A percentile compares a stretch with the other conserved stretches of the same genome.
Conservation (phyloP, 2,797 vertebrate species). For the Hyperoplus lanceolatus region DNA sequence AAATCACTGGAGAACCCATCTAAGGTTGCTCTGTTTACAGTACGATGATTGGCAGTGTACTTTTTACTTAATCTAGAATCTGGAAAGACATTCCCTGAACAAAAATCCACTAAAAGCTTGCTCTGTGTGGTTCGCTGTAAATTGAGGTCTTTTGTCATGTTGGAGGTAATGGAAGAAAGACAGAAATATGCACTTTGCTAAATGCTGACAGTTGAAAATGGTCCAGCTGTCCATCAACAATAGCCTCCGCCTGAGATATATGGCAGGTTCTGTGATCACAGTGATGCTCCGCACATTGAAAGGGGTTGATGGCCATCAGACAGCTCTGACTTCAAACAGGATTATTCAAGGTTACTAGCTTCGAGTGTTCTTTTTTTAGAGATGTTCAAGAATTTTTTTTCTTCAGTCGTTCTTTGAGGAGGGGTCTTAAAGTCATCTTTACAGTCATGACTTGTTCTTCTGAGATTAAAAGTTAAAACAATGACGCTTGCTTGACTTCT, state of each 20-base stretch:
- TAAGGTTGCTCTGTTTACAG: not conserved
- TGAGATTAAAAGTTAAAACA: constrained; percentile 36
- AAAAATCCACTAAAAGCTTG: constrained; percentile 7
- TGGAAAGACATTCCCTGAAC: not conserved
- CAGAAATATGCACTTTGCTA: constrained; percentile 42
- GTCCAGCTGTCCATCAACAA: constrained; percentile 26
- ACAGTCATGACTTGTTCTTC: constrained; percentile 35
- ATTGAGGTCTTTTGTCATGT: constrained; percentile 41
- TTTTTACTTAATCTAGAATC: constrained; percentile 18
- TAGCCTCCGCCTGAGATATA: constrained; percentile 39
- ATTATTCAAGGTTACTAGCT: constrained; percentile 50
- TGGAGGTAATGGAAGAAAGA: constrained; percentile 39
- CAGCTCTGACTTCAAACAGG: constrained; percentile 56
- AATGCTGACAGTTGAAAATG: constrained; percentile 50
- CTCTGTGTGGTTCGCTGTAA: constrained; percentile 26
- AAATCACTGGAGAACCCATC: not conserved
- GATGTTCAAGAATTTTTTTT: constrained; percentile 51
- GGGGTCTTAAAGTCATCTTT: constrained; percentile 54
- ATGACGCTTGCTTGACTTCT: constrained; percentile 27
- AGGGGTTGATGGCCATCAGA: constrained; percentile 44
- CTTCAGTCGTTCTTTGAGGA: constrained; percentile 39
- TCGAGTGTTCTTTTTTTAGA: constrained; percentile 54
- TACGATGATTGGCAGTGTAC: not conserved
- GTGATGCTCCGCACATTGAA: constrained; percentile 31
- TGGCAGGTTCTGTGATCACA: constrained; percentile 41